Percentiles rank a stretch among this genome's conserved stretches.
phyloP scores from a whole-genome alignment of 2,888 invertebrate species.

The Nomada ferruginata region DNA sequence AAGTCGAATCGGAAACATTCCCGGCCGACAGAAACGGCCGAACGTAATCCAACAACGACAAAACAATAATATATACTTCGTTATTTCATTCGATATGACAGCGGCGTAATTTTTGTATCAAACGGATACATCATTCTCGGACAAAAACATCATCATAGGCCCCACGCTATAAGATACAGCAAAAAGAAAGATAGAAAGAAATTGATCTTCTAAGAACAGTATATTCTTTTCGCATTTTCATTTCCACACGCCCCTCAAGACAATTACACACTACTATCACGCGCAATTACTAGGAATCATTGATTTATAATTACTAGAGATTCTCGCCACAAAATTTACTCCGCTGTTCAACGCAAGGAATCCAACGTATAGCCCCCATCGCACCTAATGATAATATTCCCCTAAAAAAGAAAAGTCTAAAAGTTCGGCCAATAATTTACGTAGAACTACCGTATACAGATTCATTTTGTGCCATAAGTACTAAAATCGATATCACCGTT shows the following conservation, averaged over 20 bases:
- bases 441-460: slow-evolving; percentile 59
- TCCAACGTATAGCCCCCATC: slow-evolving; percentile 21
- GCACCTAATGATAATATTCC: slow-evolving; percentile 1
- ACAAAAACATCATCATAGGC: not conserved
- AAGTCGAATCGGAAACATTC: slow-evolving; percentile 53
- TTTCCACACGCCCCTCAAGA: not conserved
- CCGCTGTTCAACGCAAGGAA: slow-evolving; percentile 38
- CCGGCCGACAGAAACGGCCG: slow-evolving; percentile 38
- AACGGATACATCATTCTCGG: not conserved
- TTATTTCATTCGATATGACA: slow-evolving; percentile 56
- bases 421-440: slow-evolving; percentile 42
- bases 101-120: slow-evolving; percentile 57
- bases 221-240: not conserved
- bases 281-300: slow-evolving; percentile 3
- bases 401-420: slow-evolving; percentile 23
- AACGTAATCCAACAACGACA: slow-evolving; percentile 64
- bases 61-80: slow-evolving; percentile 71
- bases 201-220: not conserved
- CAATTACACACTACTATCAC: not conserved
- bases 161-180: not conserved
- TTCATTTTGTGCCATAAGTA: slow-evolving; percentile 61
- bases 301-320: not conserved
- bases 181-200: not conserved
- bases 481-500: slow-evolving; percentile 63
- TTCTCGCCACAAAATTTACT: slow-evolving; percentile 40